These are phyloP conservation scores for Notothenia coriiceps DNA, from an alignment of 2,113 vertebrate genomes.

Conservation along the genomic window DNA sequence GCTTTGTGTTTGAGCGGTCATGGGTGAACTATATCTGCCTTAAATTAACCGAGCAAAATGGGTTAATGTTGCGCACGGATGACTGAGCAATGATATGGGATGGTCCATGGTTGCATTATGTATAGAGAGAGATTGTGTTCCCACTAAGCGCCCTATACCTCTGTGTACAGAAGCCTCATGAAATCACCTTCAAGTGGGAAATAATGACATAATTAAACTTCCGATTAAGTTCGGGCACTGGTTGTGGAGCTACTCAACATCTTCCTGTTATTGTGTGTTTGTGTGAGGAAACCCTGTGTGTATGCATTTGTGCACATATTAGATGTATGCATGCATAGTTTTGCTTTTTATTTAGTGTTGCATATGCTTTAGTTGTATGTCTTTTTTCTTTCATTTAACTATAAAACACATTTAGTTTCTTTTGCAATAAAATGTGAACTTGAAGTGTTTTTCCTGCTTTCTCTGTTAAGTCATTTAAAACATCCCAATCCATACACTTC, in stretches of 20 bases:
- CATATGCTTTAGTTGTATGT: not conserved
- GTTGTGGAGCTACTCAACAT: too few relatives aligned
- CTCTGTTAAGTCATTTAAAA: not conserved
- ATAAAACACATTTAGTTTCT: too few relatives aligned
- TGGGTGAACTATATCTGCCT: slow-evolving; percentile 57
- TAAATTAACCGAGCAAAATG: slow-evolving; percentile 62
- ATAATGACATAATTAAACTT: not conserved
- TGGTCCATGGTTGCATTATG: slow-evolving; percentile 4
- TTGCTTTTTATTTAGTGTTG: too few relatives aligned
- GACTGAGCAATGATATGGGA: slow-evolving; percentile 44
- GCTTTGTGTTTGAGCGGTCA: slow-evolving; percentile 66
- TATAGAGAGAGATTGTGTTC: not conserved
- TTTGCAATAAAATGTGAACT: too few relatives aligned
- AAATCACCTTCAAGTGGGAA: not conserved
- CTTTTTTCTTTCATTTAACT: too few relatives aligned
- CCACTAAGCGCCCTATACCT: not conserved
- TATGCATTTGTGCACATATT: too few relatives aligned
- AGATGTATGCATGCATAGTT: too few relatives aligned
- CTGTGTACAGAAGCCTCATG: not conserved
- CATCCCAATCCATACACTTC: not conserved
- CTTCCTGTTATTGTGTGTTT: too few relatives aligned
- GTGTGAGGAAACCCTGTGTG: too few relatives aligned
- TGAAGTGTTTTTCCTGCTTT: too few relatives aligned
- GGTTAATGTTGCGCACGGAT: slow-evolving; percentile 70
- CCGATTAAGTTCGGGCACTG: too few relatives aligned